A percentile compares a stretch with the other conserved stretches of the same genome.
These are phyloP conservation scores for Lasioglossum lativentre DNA, from an alignment of 2,888 invertebrate genomes.

Conservation along the genomic window DNA sequence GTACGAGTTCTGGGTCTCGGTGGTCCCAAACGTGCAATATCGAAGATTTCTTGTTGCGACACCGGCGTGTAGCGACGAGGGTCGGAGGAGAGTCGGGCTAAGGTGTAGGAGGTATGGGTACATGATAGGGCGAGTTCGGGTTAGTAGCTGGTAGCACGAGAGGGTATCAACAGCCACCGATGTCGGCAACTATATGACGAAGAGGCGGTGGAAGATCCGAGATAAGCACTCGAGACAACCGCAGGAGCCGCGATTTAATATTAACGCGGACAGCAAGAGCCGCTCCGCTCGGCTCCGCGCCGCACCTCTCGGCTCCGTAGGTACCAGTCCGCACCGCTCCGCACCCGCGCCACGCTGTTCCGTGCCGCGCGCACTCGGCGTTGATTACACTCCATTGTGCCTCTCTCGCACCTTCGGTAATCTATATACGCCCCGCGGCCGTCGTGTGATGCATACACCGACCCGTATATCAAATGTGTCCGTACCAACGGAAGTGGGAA, in stretches of 20 bases:
- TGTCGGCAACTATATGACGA: conserved; percentile 67
- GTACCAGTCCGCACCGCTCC: conserved; percentile 55
- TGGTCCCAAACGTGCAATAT: conserved; percentile 66
- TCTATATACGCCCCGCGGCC: conserved; percentile 71
- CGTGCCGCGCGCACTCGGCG: conserved; percentile 65
- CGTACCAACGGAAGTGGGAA: conserved; percentile 75
- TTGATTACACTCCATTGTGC: conserved; percentile 81
- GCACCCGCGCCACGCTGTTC: conserved; percentile 52
- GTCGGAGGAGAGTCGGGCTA: not conserved
- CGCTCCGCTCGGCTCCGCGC: conserved; percentile 57
- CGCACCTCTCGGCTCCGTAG: conserved; percentile 64
- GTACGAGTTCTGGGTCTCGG: conserved; percentile 20
- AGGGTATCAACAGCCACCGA: conserved; percentile 59
- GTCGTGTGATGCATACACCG: conserved; percentile 74
- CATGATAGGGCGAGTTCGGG: conserved; percentile 53
- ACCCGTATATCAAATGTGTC: conserved; percentile 79
- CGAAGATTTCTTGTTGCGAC: conserved; percentile 67
- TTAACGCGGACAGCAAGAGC: conserved; percentile 73
- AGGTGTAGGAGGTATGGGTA: conserved; percentile 30
- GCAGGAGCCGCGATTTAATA: conserved; percentile 78
- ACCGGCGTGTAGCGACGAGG: conserved; percentile 21
- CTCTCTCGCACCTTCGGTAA: conserved; percentile 78
- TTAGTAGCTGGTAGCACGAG: conserved; percentile 36
- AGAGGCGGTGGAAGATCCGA: conserved; percentile 68
- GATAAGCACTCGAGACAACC: conserved; percentile 78